Percentiles rank a stretch among this genome's conserved stretches.
These are phyloP conservation scores for Dolichopus griseipennis DNA, from an alignment of 2,888 invertebrate species.

Conservation along the genomic window DNA sequence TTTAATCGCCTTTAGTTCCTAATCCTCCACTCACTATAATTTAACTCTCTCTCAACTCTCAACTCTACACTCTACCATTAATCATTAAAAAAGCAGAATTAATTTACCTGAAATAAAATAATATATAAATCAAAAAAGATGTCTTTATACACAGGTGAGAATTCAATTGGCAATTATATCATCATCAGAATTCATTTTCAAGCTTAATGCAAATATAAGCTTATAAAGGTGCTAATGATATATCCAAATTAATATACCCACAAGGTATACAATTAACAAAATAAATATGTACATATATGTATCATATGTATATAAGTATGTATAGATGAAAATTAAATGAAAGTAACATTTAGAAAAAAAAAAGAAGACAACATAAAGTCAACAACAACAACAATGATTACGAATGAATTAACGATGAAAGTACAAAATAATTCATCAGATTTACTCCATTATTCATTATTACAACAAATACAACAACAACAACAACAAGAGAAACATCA, in stretches of 20 bases:
- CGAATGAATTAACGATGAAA: too few species aligned
- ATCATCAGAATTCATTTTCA: neutral
- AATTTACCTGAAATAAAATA: neutral
- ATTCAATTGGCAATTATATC: neutral
- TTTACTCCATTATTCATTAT: too few species aligned
- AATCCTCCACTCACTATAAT: too few species aligned
- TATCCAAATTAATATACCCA: neutral
- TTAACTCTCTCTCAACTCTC: too few species aligned
- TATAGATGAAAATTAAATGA: neutral
- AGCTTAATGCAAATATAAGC: slow-evolving; percentile 3
- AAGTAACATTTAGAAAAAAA: neutral
- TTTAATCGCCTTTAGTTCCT: too few species aligned
- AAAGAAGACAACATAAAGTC: too few species aligned
- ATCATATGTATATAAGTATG: neutral
- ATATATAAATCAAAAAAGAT: neutral
- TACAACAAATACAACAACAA: too few species aligned
- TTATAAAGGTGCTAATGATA: slow-evolving; percentile 4
- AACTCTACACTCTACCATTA: too few species aligned
- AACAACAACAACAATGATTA: too few species aligned
- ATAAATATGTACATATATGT: too few species aligned
- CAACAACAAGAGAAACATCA: too few species aligned
- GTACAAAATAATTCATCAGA: too few species aligned
- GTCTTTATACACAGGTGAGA: neutral
- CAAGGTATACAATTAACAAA: neutral
- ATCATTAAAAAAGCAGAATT: neutral